Evolutionary conservation across 2,888 invertebrate species (phyloP).

Genomic region (Bugulina stolonifera): DNA sequence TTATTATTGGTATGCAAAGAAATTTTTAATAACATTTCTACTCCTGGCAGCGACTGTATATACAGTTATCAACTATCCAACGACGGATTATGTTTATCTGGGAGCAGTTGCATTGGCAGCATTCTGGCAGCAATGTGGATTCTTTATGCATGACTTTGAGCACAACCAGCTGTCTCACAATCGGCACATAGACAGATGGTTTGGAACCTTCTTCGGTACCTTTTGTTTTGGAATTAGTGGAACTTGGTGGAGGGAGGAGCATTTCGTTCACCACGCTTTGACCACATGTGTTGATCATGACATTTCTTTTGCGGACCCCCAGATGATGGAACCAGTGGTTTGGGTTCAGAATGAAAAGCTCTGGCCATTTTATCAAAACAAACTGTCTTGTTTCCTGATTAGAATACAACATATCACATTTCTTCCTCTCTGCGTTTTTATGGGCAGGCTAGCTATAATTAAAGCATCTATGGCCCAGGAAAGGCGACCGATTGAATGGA

Average conservation of each 20-base stretch:
- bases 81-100: slow-evolving; percentile 9
- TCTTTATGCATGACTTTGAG: slow-evolving; percentile 31
- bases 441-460: slow-evolving; percentile 28
- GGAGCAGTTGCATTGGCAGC: slow-evolving; percentile 28
- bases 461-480: slow-evolving; percentile 27
- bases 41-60: slow-evolving; percentile 10
- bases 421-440: slow-evolving; percentile 28
- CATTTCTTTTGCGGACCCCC: slow-evolving; percentile 28
- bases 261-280: slow-evolving; percentile 30
- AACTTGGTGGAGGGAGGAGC: slow-evolving; percentile 30
- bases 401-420: slow-evolving; percentile 30
- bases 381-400: slow-evolving; percentile 27
- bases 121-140: slow-evolving; percentile 31
- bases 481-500: slow-evolving; percentile 25
- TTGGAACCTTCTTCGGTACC: slow-evolving; percentile 29
- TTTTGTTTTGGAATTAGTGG: slow-evolving; percentile 29
- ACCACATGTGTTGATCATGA: slow-evolving; percentile 27
- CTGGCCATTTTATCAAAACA: slow-evolving; percentile 28
- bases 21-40: slow-evolving; percentile 27
- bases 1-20: slow-evolving; percentile 28
- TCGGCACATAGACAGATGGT: slow-evolving; percentile 26
- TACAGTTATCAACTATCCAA: neutral
- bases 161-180: slow-evolving; percentile 29
- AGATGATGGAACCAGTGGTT: slow-evolving; percentile 28
- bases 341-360: slow-evolving; percentile 30